Evolutionary conservation across 2,797 vertebrate species (phyloP).

Genomic region (Oreortyx pictus): DNA sequence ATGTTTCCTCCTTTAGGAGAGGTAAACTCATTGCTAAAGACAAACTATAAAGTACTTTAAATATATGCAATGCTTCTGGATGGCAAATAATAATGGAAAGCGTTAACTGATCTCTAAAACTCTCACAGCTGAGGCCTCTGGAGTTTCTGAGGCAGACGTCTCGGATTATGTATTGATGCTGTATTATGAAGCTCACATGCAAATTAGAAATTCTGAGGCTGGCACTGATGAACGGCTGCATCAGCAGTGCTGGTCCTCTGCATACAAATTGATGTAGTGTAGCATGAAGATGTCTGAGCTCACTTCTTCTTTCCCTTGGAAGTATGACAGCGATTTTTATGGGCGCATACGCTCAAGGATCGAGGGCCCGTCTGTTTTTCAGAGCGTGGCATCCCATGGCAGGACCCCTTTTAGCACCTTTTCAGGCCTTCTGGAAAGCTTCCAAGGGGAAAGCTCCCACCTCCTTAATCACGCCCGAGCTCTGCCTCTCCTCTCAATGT

Average conservation of each 20-base stretch:
- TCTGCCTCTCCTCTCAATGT: slow-evolving; percentile 34
- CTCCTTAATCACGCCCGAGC: slow-evolving; percentile 51
- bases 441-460: slow-evolving; percentile 57
- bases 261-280: rapidly evolving
- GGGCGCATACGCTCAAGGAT: not conserved
- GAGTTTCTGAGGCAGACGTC: slow-evolving; percentile 7
- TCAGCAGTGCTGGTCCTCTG: not conserved
- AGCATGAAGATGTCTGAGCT: not conserved
- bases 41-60: not conserved
- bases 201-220: not conserved
- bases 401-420: slow-evolving; percentile 50
- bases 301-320: not conserved
- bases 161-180: not conserved
- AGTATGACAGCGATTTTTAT: not conserved
- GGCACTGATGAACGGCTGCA: not conserved
- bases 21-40: not conserved
- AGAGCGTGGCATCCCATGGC: slow-evolving; percentile 29
- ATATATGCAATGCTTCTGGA: not conserved
- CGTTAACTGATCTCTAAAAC: not conserved
- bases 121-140: not conserved
- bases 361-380: not conserved
- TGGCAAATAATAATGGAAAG: not conserved
- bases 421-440: slow-evolving; percentile 45
- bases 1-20: not conserved
- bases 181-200: not conserved